Percentiles rank a stretch among this genome's conserved stretches.
Conservation (phyloP, 2,888 invertebrate genomes). For the Erebia aethiops region DNA sequence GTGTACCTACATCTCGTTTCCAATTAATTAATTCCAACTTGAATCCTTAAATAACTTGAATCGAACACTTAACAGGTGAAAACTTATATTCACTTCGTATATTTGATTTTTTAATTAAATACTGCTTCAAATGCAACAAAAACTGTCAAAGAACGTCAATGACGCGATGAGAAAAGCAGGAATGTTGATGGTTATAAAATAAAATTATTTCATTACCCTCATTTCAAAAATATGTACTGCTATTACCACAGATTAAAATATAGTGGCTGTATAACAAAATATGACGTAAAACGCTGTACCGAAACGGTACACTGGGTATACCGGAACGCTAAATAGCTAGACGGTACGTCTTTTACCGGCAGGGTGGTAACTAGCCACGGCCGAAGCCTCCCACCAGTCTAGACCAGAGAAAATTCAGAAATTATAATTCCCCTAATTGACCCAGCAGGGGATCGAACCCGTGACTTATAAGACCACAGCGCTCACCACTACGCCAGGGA, state of each 20-base stretch:
- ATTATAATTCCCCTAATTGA: no score
- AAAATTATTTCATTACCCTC: background rate
- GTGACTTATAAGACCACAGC: no score
- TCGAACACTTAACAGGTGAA: background rate
- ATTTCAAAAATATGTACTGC: background rate
- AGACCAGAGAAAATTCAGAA: no score
- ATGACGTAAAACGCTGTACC: no score
- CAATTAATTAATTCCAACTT: background rate
- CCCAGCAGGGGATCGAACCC: no score
- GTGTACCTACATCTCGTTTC: conserved; percentile 16
- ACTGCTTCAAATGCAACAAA: background rate
- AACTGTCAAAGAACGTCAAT: background rate
- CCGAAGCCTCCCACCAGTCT: no score
- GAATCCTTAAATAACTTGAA: background rate
- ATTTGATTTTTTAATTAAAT: background rate
- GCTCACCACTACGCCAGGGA: no score
- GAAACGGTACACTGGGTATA: no score
- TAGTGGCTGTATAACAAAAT: no score
- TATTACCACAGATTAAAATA: background rate
- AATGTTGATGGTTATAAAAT: background rate
- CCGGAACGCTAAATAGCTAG: no score
- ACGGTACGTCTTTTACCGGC: no score
- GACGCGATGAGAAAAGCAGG: background rate
- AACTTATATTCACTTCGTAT: background rate
- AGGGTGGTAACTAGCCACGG: no score